Conservation (phyloP, 2,797 vertebrate species). For the Mormyrus proboscirostris region DNA sequence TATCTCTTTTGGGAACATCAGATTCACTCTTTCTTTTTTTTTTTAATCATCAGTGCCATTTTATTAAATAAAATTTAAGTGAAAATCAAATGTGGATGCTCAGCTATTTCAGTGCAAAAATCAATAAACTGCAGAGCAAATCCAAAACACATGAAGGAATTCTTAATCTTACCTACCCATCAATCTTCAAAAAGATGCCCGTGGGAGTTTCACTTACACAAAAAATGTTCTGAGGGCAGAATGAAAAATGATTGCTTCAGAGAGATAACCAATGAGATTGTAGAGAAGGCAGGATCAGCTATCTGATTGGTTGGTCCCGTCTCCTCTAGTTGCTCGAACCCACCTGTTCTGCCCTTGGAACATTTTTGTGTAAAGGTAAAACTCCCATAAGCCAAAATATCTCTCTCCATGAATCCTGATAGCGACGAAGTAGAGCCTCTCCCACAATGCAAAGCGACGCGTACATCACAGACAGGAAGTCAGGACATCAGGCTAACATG, state of each 20-base stretch:
- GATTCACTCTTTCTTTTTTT: neutral
- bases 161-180: neutral
- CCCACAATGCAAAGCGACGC: neutral
- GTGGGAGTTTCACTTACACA: neutral
- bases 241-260: neutral
- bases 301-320: neutral
- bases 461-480: neutral
- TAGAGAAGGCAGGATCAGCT: neutral
- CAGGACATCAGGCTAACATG: neutral
- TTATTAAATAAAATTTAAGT: neutral
- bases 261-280: neutral
- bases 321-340: neutral
- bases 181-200: neutral
- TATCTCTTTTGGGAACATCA: slow-evolving; percentile 24
- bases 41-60: neutral
- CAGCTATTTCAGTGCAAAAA: neutral
- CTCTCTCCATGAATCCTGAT: neutral
- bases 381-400: neutral
- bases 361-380: neutral
- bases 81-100: neutral
- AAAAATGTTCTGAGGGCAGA: neutral
- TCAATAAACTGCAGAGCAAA: neutral
- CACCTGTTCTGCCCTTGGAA: neutral
- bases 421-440: neutral
- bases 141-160: neutral